phyloP scores from a whole-genome alignment of 2,888 invertebrate genomes.

The Drosophila putrida region DNA sequence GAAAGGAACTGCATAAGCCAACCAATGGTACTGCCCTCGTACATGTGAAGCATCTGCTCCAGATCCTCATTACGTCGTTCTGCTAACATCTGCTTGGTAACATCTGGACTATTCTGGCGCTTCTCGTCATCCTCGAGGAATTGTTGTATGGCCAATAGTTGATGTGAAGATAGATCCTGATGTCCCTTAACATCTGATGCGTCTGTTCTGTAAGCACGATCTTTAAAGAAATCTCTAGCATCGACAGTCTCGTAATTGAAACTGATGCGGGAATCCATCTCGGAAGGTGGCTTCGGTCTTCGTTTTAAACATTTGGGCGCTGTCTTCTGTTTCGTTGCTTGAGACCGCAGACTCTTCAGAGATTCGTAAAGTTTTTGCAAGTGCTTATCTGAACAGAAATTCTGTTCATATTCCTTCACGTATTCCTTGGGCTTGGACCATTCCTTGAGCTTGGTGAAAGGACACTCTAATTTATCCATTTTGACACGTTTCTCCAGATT shows the following conservation, averaged over 20 bases:
- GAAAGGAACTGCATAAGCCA: constrained; percentile 91
- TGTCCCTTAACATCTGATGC: rapidly evolving
- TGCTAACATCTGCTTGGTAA: constrained; percentile 43
- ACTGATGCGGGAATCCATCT: neutral
- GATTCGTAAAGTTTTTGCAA: constrained; percentile 83
- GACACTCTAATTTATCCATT: constrained; percentile 73
- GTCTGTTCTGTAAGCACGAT: neutral
- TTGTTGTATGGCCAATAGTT: constrained; percentile 19
- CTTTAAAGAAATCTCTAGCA: constrained; percentile 12
- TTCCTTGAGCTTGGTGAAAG: constrained; percentile 77
- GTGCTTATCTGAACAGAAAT: constrained; percentile 82
- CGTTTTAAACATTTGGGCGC: constrained; percentile 75
- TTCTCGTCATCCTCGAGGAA: constrained; percentile 6
- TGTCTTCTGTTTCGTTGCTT: constrained; percentile 61
- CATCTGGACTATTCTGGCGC: neutral
- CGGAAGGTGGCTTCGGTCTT: constrained; percentile 20
- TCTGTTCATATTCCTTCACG: constrained; percentile 80
- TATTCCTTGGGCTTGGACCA: constrained; percentile 82
- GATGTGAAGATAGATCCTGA: neutral
- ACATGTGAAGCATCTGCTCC: constrained; percentile 87
- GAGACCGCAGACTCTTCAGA: constrained; percentile 73
- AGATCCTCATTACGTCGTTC: constrained; percentile 81
- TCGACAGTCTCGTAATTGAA: constrained; percentile 32
- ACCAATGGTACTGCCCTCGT: constrained; percentile 91
- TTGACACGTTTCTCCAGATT: constrained; percentile 77